Percentiles rank a stretch among this genome's conserved stretches.
These are phyloP conservation scores for Melanchra persicariae DNA, from an alignment of 2,888 invertebrate species.

Conservation along the genomic window DNA sequence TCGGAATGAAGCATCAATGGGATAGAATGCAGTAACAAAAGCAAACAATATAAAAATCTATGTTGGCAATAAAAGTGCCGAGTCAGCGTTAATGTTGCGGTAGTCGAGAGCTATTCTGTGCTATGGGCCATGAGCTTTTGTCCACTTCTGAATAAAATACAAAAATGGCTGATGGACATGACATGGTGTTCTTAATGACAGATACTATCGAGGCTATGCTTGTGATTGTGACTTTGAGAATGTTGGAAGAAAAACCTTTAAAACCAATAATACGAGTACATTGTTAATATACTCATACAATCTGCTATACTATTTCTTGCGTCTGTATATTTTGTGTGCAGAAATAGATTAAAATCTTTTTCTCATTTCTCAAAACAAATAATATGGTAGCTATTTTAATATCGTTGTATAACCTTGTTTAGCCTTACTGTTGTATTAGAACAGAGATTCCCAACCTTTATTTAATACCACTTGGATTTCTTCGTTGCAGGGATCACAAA, in stretches of 20 bases:
- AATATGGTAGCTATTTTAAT: too few species aligned
- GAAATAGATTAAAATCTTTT: too few species aligned
- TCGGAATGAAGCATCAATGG: slow-evolving; percentile 10
- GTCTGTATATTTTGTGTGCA: too few species aligned
- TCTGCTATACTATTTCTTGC: too few species aligned
- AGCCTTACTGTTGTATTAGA: too few species aligned
- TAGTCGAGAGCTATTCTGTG: slow-evolving; percentile 22
- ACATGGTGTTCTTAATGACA: neutral
- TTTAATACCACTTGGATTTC: too few species aligned
- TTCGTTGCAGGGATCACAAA: too few species aligned
- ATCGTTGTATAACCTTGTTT: too few species aligned
- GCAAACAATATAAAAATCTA: slow-evolving; percentile 52
- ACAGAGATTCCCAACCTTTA: too few species aligned
- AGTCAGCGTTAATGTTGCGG: slow-evolving; percentile 48
- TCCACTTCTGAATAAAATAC: slow-evolving; percentile 14
- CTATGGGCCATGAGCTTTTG: slow-evolving; percentile 29
- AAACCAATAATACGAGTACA: neutral
- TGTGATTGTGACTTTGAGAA: neutral
- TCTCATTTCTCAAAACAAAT: too few species aligned
- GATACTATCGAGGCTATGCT: neutral
- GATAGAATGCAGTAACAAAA: slow-evolving; percentile 21
- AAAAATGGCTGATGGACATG: slow-evolving; percentile 4
- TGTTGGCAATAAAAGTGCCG: slow-evolving; percentile 51
- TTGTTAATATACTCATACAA: too few species aligned
- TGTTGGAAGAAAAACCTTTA: neutral